Evolutionary conservation across 2,797 vertebrate genomes (phyloP), one percentile per base, ranked within the genome.

Genomic region (Sebastes iracundus): DNA sequence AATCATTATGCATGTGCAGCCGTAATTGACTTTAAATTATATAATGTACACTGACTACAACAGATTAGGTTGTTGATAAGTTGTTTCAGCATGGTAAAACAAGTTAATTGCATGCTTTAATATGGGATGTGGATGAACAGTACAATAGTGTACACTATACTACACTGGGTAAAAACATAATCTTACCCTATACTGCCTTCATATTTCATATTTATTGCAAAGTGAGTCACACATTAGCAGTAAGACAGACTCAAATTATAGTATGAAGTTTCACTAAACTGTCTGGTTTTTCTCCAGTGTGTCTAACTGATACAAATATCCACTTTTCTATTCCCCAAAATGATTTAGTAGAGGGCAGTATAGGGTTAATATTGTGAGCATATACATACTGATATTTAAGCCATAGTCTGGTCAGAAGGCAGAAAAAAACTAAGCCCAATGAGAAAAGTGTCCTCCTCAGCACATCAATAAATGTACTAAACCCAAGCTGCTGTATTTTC

Each of bases 391-490:
- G 5, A 25, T 56, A 14, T 71, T 42, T 11, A 22, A 75, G 42
- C 32, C n/a, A 14, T 5, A 22, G 5, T 49, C 10, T 7, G 18
- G 13, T 64, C 49, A 32, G 49, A 25, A 28, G 18, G 35, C 14
- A 20, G 7, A 55, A 53, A 58, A 58, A n/a, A 65, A 38, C 9
- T 2, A 1, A 11, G n/a, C 46, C 22, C 18, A 2, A 38, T n/a
- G 38, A 74, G 25, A 56, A 53, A 72, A 35, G 13, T 16, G 30
- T 70, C 71, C 5, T 53, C 12, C 7, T 87, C 79, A 84, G 72
- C 75, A 80, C 32, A 72, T 89, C 78, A 66, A 73, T 87, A 76
- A 68, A 69, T 22, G 65, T 65, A 74, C 14, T 28, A 46, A 76
- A 70, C n/a, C 11, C 0, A 20, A 35, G 35, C 84, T 58, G 56